Percentiles rank a stretch among this genome's conserved stretches.
Conservation (phyloP, 1,140 invertebrate genomes). For the Lepidurus arcticus region DNA sequence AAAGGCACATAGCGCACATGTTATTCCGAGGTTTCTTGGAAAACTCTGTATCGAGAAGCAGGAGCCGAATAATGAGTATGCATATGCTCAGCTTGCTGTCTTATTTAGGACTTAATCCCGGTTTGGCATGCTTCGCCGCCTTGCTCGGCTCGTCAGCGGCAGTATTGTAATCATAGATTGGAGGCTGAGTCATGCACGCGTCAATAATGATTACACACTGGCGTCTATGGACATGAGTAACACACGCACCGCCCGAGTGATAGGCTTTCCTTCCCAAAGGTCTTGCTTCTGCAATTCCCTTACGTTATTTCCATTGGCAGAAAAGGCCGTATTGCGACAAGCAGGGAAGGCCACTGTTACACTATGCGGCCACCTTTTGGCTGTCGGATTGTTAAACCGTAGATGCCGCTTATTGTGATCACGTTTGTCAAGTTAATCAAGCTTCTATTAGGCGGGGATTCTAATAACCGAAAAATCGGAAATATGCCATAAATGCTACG, state of each 20-base stretch:
- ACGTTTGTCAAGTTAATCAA: too few species aligned
- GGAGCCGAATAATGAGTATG: conserved; percentile 9
- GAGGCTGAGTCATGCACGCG: conserved; percentile 9
- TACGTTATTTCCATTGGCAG: too few species aligned
- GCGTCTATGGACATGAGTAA: not conserved
- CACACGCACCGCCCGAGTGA: not conserved
- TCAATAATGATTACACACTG: not conserved
- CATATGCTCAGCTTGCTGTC: not conserved
- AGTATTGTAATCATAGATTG: conserved; percentile 19
- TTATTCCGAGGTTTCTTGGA: not conserved
- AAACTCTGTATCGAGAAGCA: not conserved
- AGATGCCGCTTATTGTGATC: too few species aligned
- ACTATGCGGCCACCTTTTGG: too few species aligned
- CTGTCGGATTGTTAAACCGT: too few species aligned
- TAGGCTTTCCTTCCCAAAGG: too few species aligned
- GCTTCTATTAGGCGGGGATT: too few species aligned
- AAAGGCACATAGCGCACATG: not conserved
- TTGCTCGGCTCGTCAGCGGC: not conserved
- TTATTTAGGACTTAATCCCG: not conserved
- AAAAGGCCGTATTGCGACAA: too few species aligned
- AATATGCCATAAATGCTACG: too few species aligned
- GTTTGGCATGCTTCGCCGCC: not conserved
- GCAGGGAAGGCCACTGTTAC: too few species aligned
- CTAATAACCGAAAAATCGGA: too few species aligned
- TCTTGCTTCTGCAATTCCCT: too few species aligned